Percentiles rank a stretch among this genome's conserved stretches.
These are phyloP conservation scores for Eristalinus aeneus DNA, from an alignment of 2,888 invertebrate genomes.

Conservation along the genomic window DNA sequence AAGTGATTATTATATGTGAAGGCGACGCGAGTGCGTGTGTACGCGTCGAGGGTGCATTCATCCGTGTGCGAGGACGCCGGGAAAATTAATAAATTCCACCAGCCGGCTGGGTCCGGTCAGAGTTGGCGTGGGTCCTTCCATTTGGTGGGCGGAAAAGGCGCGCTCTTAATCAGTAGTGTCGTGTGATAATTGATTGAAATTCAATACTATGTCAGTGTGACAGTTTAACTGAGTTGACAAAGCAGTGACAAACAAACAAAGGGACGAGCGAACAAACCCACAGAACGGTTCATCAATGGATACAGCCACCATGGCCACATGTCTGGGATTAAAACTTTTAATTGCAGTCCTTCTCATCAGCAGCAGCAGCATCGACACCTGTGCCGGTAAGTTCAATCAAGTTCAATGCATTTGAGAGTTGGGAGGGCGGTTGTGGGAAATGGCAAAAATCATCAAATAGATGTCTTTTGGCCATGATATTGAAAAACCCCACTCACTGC, in stretches of 20 bases:
- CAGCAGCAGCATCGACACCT: constrained; percentile 69
- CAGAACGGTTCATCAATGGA: constrained; percentile 3
- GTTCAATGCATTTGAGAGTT: constrained; percentile 35
- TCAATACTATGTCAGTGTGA: constrained; percentile 60
- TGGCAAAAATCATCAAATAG: neutral
- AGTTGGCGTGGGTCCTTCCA: neutral
- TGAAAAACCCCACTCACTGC: constrained; percentile 21
- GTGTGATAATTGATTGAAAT: constrained; percentile 40
- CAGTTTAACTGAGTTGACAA: constrained; percentile 9
- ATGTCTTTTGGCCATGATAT: constrained; percentile 50
- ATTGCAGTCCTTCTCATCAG: constrained; percentile 70
- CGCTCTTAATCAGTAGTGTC: neutral
- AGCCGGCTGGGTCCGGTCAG: neutral
- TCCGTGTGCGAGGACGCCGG: neutral
- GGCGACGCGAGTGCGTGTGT: neutral
- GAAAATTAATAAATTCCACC: neutral
- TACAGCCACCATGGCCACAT: constrained; percentile 57
- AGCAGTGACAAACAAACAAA: constrained; percentile 9
- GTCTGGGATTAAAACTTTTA: constrained; percentile 72
- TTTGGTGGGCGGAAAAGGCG: neutral
- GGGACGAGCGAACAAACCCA: neutral
- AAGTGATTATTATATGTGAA: constrained; percentile 15
- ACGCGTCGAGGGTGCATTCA: neutral
- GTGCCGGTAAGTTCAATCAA: constrained; percentile 72
- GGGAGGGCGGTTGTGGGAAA: neutral